Conservation (phyloP, 2,888 invertebrate species). For the Tetragonisca angustula region DNA sequence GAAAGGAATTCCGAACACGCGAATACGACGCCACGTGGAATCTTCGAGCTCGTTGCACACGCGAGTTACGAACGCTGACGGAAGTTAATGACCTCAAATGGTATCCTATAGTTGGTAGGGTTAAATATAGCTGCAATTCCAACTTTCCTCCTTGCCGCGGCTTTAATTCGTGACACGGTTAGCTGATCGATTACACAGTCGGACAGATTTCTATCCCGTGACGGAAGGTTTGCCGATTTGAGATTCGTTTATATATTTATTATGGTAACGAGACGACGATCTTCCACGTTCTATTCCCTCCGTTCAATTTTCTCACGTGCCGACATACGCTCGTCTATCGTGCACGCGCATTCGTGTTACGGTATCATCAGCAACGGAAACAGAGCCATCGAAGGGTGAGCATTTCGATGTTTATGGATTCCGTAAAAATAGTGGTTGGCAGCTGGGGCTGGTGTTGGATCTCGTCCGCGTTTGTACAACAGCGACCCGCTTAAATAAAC, state of each 20-base stretch:
- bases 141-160: not conserved
- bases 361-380: slow-evolving; percentile 19
- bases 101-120: not conserved
- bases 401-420: slow-evolving; percentile 34
- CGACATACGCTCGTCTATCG: not conserved
- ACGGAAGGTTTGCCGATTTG: not conserved
- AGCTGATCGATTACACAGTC: not conserved
- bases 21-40: not conserved
- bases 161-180: slow-evolving; percentile 9
- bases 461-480: slow-evolving; percentile 37
- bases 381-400: not conserved
- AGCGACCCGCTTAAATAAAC: slow-evolving; percentile 45
- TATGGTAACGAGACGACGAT: not conserved
- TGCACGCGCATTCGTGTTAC: not conserved
- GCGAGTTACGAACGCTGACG: not conserved
- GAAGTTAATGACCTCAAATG: not conserved
- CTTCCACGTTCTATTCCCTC: not conserved
- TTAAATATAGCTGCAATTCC: not conserved
- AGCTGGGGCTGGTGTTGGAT: slow-evolving; percentile 34
- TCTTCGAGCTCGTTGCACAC: not conserved
- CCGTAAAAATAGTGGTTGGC: slow-evolving; percentile 51
- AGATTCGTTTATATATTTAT: not conserved
- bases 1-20: not conserved
- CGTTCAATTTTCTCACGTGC: not conserved
- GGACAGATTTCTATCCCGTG: not conserved